Base-by-base conservation (phyloP, 2,113 vertebrate genomes). In the Sapajus apella region DNA sequence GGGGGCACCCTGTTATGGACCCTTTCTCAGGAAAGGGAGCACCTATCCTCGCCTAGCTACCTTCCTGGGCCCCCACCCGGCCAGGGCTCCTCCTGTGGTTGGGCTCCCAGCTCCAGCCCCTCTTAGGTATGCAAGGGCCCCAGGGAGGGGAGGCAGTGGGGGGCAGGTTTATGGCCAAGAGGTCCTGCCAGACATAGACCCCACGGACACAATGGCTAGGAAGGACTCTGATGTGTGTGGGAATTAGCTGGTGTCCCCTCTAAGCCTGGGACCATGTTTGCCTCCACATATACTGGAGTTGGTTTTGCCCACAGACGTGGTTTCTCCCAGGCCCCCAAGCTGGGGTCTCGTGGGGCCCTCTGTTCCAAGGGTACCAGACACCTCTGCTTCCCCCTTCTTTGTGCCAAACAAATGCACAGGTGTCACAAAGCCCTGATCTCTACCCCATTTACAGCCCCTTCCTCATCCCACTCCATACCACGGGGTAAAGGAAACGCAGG, bases 381-480 rank as follows among this genome's bases (percentile, higher is more conserved):
- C 47, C 58, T 82, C 93, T 37, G 79, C 50, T 77, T 92, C 82
- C 79, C 77, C 73, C 68, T 77, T 91, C 84, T 91, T 40, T 47
- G 91, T 50, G 93, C 83, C 80, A 87, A 77, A 80, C 93, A 91
- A 93, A 95, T 21, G 85, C 94, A 94, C 96, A 96, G 82, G 76
- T 97, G 87, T 94, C 87, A 91, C 86, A 56, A 56, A 94, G 95
- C 90, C 92, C 91, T 50, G 85, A 37, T 86, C 52, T 79, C 47
- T 45, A 56, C 23, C 88, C 58, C 58, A 12, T 70, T 10, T 32
- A 21, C 45, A 88, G 76, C 86, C 87, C 86, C 85, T 77, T 73
- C 50, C 43, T 45, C 79, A 56, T 43, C 68, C 64, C 84, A 52
- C 83, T 40, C 47, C 75, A n/a, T 4, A 45, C 45, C 40, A 13